phyloP scores from a whole-genome alignment of 2,113 vertebrate genomes.

The Cryptomyrus ogoouensis region DNA sequence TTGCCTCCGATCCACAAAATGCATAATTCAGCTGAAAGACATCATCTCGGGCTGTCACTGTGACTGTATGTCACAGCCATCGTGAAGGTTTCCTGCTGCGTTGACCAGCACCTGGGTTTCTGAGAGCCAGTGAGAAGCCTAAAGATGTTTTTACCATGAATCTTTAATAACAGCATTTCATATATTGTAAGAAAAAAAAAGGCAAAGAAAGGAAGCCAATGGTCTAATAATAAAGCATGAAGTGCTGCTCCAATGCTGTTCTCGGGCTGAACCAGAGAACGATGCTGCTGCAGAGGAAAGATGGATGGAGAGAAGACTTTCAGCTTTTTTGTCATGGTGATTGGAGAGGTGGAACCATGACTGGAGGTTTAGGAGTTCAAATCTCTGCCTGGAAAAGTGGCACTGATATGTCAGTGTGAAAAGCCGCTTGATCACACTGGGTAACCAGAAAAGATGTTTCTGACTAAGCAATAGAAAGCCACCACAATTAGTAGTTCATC shows the following conservation, averaged over 20 bases:
- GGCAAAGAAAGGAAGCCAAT: background rate
- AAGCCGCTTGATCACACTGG: background rate
- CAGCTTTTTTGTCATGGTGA: background rate
- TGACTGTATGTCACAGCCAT: background rate
- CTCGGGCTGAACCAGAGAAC: background rate
- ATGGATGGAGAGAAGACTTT: background rate
- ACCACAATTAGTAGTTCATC: background rate
- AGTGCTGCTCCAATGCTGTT: background rate
- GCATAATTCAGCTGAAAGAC: slow-evolving; percentile 1
- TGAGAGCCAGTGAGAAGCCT: background rate
- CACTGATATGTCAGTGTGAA: background rate
- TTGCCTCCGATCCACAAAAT: background rate
- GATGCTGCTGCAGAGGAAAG: background rate
- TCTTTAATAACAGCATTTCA: background rate
- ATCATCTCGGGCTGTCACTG: background rate
- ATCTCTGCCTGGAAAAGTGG: background rate
- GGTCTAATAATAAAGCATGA: background rate
- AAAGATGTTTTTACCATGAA: background rate
- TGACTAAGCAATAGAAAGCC: background rate
- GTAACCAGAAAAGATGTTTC: background rate
- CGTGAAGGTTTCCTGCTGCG: background rate
- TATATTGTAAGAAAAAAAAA: background rate
- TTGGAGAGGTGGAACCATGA: background rate
- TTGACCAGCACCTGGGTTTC: background rate
- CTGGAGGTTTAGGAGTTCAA: background rate